Evolutionary conservation across 2,113 vertebrate species (phyloP).

Genomic region (Halcyon malimbica): DNA sequence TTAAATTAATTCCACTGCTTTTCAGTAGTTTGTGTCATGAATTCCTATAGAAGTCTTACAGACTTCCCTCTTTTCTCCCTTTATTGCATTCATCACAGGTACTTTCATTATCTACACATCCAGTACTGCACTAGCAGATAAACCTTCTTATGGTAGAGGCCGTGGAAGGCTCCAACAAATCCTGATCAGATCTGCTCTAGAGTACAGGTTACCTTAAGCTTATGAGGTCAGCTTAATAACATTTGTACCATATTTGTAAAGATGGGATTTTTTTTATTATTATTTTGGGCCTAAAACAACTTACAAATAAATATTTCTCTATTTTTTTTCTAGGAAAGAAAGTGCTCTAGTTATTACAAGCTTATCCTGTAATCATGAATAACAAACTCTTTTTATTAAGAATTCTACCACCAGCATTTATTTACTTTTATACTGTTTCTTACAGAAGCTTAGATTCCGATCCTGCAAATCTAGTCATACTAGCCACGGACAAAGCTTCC

Average conservation of each 20-base stretch:
- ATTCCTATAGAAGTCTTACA: not conserved
- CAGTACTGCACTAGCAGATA: not conserved
- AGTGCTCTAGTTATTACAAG: not conserved
- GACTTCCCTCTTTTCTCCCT: not conserved
- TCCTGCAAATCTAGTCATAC: not conserved
- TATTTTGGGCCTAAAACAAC: not conserved
- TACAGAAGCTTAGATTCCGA: not conserved
- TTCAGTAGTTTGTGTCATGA: not conserved
- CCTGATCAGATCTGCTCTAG: not conserved
- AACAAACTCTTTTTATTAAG: not conserved
- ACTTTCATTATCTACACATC: constrained; percentile 28
- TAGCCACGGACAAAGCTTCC: not conserved
- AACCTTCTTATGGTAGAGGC: not conserved
- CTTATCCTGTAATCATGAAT: not conserved
- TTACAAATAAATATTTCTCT: not conserved
- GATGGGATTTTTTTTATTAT: not conserved
- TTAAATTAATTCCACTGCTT: not conserved
- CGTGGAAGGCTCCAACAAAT: not conserved
- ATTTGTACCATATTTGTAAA: not conserved
- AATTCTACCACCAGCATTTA: not conserved
- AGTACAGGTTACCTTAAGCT: not conserved
- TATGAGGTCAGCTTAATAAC: not conserved
- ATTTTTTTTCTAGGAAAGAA: not conserved
- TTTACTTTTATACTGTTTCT: not conserved
- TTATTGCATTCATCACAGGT: not conserved